phyloP scores from a whole-genome alignment of 2,797 vertebrate genomes.

The Mus caroli region DNA sequence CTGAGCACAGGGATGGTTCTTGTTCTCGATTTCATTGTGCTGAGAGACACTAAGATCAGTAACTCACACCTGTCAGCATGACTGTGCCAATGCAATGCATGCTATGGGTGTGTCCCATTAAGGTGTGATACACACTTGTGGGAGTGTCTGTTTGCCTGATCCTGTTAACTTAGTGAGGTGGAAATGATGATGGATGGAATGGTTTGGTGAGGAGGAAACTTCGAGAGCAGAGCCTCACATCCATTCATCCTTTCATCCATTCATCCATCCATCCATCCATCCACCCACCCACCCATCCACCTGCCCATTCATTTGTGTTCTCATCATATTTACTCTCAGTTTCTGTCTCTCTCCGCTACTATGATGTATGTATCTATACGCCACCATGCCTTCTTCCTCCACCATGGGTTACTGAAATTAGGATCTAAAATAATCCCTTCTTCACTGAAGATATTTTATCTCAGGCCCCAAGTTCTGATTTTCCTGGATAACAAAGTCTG shows the following conservation, averaged over 20 bases:
- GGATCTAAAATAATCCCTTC: background rate
- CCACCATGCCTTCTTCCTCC: background rate
- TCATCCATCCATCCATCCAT: no score
- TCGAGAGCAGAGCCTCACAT: background rate
- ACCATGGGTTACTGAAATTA: background rate
- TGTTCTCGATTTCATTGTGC: background rate
- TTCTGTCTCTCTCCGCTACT: background rate
- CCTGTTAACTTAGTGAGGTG: background rate
- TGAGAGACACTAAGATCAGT: background rate
- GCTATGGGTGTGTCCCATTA: background rate
- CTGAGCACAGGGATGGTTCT: background rate
- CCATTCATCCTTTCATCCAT: background rate
- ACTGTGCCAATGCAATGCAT: background rate
- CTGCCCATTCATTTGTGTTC: background rate
- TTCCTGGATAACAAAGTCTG: background rate
- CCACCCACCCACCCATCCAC: no score
- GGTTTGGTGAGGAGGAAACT: accelerated
- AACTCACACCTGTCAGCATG: background rate
- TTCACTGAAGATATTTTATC: background rate
- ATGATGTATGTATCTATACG: background rate
- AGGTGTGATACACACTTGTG: background rate
- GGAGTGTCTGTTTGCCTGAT: background rate
- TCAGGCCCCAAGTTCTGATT: background rate
- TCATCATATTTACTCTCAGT: background rate
- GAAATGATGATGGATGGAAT: background rate